A percentile compares a stretch with the other conserved stretches of the same genome.
These are phyloP conservation scores for Pontoporia blainvillei DNA, from an alignment of 2,113 vertebrate species.

Conservation along the genomic window DNA sequence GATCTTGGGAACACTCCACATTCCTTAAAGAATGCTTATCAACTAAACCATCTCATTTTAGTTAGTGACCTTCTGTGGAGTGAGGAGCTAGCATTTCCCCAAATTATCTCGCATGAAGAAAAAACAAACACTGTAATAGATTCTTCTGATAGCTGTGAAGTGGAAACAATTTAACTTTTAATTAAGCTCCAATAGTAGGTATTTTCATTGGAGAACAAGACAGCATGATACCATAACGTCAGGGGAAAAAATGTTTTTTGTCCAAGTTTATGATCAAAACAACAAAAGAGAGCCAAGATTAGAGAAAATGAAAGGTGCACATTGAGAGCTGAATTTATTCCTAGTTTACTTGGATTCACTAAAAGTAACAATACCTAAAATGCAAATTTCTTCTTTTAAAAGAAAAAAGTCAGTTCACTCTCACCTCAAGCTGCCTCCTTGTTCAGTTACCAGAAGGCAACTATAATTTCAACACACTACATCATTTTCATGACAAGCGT, in stretches of 20 bases:
- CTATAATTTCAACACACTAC: constrained; percentile 5
- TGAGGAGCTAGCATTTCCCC: constrained; percentile 69
- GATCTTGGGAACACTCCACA: constrained; percentile 71
- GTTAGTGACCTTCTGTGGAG: constrained; percentile 68
- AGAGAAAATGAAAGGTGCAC: not conserved
- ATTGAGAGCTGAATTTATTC: not conserved
- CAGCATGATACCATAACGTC: not conserved
- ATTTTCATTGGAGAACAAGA: constrained; percentile 51
- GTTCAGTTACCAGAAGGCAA: constrained; percentile 44
- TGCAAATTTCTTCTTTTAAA: constrained; percentile 23
- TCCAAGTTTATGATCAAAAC: constrained; percentile 30
- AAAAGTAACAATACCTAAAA: constrained; percentile 21
- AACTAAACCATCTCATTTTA: constrained; percentile 71
- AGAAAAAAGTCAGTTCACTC: not conserved
- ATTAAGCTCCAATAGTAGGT: constrained; percentile 51
- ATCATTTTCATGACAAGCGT: constrained; percentile 46
- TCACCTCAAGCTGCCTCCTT: constrained; percentile 2
- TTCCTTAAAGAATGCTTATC: constrained; percentile 72
- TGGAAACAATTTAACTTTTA: constrained; percentile 68
- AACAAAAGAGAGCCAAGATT: not conserved
- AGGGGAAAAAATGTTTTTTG: not conserved
- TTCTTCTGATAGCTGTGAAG: constrained; percentile 58
- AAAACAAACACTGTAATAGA: constrained; percentile 71
- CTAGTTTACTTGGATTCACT: not conserved
- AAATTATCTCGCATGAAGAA: constrained; percentile 68